Conservation (phyloP, 2,888 invertebrate species). For the Apamea anceps region DNA sequence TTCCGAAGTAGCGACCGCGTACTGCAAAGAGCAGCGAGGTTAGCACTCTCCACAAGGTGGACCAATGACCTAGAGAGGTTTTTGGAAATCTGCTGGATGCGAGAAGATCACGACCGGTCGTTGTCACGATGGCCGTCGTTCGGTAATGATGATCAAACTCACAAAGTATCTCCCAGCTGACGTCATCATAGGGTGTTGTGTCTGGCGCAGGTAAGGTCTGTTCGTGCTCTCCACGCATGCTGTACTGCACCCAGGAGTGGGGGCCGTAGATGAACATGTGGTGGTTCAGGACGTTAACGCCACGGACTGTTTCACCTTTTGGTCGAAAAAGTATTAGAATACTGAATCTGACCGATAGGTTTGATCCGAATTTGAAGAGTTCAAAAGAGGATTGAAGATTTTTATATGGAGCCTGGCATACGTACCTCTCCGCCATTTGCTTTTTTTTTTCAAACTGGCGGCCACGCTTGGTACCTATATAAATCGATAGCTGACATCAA, state of each 20-base stretch:
- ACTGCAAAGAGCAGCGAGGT: not conserved
- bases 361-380: not conserved
- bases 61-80: not conserved
- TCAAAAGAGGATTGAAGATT: not conserved
- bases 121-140: too few relatives aligned
- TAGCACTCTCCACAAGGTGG: not conserved
- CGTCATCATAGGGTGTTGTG: slow-evolving; percentile 90
- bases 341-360: not conserved
- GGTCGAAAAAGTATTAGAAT: not conserved
- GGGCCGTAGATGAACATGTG: slow-evolving; percentile 94
- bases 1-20: not conserved
- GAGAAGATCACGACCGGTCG: not conserved
- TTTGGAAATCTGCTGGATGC: not conserved
- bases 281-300: slow-evolving; percentile 85
- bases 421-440: too few relatives aligned
- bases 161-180: slow-evolving; percentile 94
- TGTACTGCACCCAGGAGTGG: slow-evolving; percentile 94
- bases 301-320: slow-evolving; percentile 86
- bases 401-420: too few relatives aligned
- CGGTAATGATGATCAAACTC: slow-evolving; percentile 68
- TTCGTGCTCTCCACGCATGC: slow-evolving; percentile 94
- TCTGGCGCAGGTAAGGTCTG: slow-evolving; percentile 90
- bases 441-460: too few relatives aligned
- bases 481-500: too few relatives aligned
- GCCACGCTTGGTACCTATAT: too few relatives aligned